phyloP scores from a whole-genome alignment of 2,888 invertebrate species.

The Falcaria lacertinaria region DNA sequence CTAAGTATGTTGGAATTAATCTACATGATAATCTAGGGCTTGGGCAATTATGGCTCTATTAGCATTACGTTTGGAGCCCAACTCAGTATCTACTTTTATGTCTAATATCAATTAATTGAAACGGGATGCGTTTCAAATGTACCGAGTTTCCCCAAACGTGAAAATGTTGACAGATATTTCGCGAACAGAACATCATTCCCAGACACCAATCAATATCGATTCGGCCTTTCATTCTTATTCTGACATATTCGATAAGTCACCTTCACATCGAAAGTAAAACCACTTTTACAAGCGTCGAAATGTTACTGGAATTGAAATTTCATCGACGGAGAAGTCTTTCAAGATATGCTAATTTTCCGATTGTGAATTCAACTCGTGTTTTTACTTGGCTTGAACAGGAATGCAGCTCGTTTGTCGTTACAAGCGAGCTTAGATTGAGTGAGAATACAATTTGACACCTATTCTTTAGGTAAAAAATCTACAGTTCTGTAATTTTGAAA shows the following conservation, averaged over 20 bases:
- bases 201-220: neutral
- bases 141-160: too few species aligned
- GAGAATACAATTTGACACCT: neutral
- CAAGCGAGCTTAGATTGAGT: neutral
- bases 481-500: too few species aligned
- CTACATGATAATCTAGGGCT: too few species aligned
- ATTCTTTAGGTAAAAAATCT: neutral
- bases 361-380: slow-evolving; percentile 18
- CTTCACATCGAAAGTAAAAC: neutral
- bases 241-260: neutral
- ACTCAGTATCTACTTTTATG: too few species aligned
- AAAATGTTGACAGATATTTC: too few species aligned
- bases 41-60: too few species aligned
- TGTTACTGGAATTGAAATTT: slow-evolving; percentile 5
- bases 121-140: too few species aligned
- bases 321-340: slow-evolving; percentile 6
- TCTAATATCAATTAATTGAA: too few species aligned
- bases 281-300: neutral
- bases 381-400: slow-evolving; percentile 1
- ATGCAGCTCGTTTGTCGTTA: slow-evolving; percentile 4
- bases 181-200: neutral
- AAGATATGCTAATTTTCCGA: slow-evolving; percentile 20
- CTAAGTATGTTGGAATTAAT: too few species aligned
- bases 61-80: too few species aligned
- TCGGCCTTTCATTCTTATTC: neutral